Base-by-base conservation (phyloP, 2,888 invertebrate species). In the Drosophila multiciliata region DNA sequence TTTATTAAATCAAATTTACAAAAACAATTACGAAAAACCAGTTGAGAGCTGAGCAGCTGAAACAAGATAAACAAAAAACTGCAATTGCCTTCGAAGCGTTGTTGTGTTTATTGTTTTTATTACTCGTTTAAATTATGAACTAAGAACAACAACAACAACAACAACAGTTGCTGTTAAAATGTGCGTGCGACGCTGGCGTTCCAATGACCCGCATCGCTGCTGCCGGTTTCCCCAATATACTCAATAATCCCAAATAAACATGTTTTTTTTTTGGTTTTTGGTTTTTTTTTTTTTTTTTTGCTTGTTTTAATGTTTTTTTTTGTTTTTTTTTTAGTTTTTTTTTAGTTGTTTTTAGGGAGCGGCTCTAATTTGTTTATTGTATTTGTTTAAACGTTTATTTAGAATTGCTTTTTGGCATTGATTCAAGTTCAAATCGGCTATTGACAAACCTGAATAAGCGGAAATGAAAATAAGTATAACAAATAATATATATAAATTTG, bases 151-250 rank as follows among this genome's bases (percentile, higher is more conserved):
- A 66, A 53, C 55, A 67, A 54, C 57, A 62, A 66, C 69, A 75
- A 69, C 33, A 36, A 7, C 40, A 68, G 62, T 59, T 74, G 62
- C 69, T 73, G 45, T 52, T 62, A 57, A 65, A 82, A 73, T 90
- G 86, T 90, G 90, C 90, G 90, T 88, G 88, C 87, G 90, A 90
- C 88, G 80, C 73, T 75, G 69, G 82, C 82, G 90, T 83, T 80
- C 90, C 90, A 88, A 86, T 88, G 90, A 88, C 88, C 90, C 85
- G 87, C 81, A 90, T 90, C 76, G 45, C 65, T 40, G 65, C 55
- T 35, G 33, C 60, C 55, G 20, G 55, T 60, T 60, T 29, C 55
- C n/a, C 48, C 35, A 36, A 20, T 33, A 42, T 54, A 65, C 45
- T n/a, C 38, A 23, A 50, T 11, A 59, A 36, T 58, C 38, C 26